phyloP scores from a whole-genome alignment of 1,140 invertebrate genomes.

The Trinorchestia longiramus region DNA sequence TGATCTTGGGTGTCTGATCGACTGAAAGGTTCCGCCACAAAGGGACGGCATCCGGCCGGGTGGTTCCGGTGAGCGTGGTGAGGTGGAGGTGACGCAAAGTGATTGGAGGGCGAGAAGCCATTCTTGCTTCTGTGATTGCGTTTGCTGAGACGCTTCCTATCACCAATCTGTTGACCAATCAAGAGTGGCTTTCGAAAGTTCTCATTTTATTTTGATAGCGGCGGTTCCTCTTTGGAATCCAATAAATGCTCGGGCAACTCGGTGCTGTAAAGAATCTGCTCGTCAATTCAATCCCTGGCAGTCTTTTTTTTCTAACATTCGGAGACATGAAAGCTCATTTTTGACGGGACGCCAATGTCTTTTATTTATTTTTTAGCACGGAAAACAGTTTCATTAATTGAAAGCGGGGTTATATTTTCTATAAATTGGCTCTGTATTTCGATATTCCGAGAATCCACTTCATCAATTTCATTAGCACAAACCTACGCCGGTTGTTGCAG shows the following conservation, averaged over 20 bases:
- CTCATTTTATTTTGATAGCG: slow-evolving; percentile 30
- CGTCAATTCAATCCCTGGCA: not conserved
- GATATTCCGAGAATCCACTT: not conserved
- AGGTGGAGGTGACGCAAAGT: not conserved
- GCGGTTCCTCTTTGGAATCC: not conserved
- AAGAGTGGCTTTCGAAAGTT: slow-evolving; percentile 18
- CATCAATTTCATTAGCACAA: no score
- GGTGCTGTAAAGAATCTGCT: not conserved
- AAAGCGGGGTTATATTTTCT: no score
- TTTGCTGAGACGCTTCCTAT: slow-evolving; percentile 25
- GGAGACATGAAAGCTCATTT: not conserved
- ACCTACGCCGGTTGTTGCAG: not conserved
- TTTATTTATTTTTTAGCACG: no score
- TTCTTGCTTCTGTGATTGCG: not conserved
- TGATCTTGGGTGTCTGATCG: not conserved
- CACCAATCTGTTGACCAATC: slow-evolving; percentile 38
- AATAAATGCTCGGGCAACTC: slow-evolving; percentile 8
- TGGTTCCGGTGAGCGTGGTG: no score
- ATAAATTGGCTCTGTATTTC: not conserved
- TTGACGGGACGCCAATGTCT: not conserved
- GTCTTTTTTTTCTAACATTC: not conserved
- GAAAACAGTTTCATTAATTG: no score
- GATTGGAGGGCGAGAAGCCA: not conserved
- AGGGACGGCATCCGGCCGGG: not conserved
- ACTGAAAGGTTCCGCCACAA: not conserved